Evolutionary conservation across 2,113 vertebrate genomes (phyloP).

Genomic region (Oxyruncus cristatus): DNA sequence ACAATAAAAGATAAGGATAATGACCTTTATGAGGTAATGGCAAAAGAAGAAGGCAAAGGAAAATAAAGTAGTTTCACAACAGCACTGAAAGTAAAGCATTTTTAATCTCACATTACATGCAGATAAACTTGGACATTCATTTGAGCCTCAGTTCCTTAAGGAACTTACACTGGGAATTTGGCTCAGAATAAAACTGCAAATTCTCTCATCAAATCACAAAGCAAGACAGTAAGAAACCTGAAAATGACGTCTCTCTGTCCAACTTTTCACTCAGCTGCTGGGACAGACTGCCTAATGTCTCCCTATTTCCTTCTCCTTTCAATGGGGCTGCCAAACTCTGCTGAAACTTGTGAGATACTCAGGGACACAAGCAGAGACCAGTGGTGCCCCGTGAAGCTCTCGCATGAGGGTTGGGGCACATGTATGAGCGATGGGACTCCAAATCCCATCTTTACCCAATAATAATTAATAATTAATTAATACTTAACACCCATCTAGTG

Average conservation of each 20-base stretch:
- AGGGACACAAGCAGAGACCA: neutral
- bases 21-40: neutral
- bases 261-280: neutral
- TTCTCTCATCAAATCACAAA: neutral
- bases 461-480: conserved; percentile 68
- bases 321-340: neutral
- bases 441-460: conserved; percentile 61
- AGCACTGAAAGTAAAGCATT: neutral
- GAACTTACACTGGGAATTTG: neutral
- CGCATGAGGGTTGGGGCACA: conserved; percentile 14
- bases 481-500: conserved; percentile 56
- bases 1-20: neutral
- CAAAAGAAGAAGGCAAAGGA: neutral
- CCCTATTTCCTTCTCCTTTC: neutral
- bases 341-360: neutral
- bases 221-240: neutral
- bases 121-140: neutral
- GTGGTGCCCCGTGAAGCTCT: neutral
- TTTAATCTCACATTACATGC: neutral
- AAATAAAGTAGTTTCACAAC: neutral
- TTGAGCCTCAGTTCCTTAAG: neutral
- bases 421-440: conserved; percentile 43
- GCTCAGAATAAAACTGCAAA: neutral
- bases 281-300: neutral
- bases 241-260: neutral